A percentile compares a stretch with the other conserved stretches of the same genome.
Conservation (phyloP, 2,113 vertebrate species). For the chimpanzee (Pan troglodytes) region NHGRI_mPanTro3-v2.1_pri NC_072398.2:79219001-79219500, state of each 20-base stretch:
- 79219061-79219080: neutral
- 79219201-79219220: neutral
- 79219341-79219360: neutral
- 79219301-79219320: neutral
- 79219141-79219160: neutral
- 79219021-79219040: neutral
- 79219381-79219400: neutral
- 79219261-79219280: neutral
- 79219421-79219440: neutral
- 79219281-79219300: neutral
- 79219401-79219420: neutral
- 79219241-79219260: neutral
- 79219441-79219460: neutral
- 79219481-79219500: no score
- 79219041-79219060: no score
- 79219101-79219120: neutral
- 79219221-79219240: fast-evolving
- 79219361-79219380: neutral
- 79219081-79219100: neutral
- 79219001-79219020: neutral
- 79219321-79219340: neutral
- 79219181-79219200: neutral
- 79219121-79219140: neutral
- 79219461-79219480: no score
- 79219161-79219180: neutral